Conservation (phyloP, 2,113 vertebrate genomes). For the Mesoclemmys tuberculata region DNA sequence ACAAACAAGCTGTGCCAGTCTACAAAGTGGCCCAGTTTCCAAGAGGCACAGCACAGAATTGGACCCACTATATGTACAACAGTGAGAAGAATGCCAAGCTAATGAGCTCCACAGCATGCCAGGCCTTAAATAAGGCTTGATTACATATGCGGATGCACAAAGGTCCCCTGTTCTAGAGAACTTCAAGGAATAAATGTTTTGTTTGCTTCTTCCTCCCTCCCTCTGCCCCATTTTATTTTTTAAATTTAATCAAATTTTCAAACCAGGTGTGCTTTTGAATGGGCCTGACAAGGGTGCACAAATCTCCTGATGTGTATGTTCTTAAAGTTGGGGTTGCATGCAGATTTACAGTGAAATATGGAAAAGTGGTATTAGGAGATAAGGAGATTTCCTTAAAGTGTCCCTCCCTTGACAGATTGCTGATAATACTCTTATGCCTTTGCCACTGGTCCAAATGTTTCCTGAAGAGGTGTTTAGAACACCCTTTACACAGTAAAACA, state of each 20-base stretch:
- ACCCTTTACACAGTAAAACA: background rate
- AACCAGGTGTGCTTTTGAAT: background rate
- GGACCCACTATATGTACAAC: background rate
- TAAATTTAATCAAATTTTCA: background rate
- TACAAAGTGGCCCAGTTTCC: background rate
- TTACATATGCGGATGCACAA: background rate
- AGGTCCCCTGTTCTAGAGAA: background rate
- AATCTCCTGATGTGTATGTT: background rate
- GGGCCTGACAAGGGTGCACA: background rate
- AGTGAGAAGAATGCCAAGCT: background rate
- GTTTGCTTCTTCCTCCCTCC: background rate
- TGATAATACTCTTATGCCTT: background rate
- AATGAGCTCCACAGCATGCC: background rate
- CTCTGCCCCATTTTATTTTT: background rate
- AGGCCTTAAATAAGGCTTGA: background rate
- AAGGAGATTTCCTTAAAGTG: background rate
- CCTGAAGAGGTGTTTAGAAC: background rate
- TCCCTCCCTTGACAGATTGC: background rate
- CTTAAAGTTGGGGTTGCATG: background rate
- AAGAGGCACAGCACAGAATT: background rate
- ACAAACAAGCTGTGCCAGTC: background rate
- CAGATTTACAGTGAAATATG: background rate
- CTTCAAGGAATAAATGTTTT: background rate
- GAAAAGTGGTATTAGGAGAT: background rate
- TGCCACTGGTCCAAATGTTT: background rate